phyloP scores from a whole-genome alignment of 2,888 invertebrate genomes.

The Pristionchus entomophagus region DNA sequence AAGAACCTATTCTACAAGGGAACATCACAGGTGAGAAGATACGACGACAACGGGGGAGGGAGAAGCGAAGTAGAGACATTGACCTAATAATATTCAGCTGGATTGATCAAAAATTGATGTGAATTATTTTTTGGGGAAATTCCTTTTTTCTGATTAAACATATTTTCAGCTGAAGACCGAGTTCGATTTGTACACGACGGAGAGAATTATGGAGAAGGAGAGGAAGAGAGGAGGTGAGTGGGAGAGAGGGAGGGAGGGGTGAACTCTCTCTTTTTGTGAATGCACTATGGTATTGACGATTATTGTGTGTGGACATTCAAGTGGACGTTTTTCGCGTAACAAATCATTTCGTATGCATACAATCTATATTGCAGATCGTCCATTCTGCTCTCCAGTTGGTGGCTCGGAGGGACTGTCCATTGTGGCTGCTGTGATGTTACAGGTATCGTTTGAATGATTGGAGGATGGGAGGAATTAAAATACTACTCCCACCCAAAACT shows the following conservation, averaged over 20 bases:
- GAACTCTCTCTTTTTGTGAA: too few relatives aligned
- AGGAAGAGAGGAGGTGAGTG: conserved; percentile 16
- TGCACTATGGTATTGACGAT: too few relatives aligned
- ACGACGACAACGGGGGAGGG: neutral
- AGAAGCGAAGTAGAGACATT: neutral
- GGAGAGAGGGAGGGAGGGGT: too few relatives aligned
- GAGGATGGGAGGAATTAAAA: neutral
- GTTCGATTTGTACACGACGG: conserved; percentile 6
- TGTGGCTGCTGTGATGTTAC: conserved; percentile 40
- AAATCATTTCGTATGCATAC: too few relatives aligned
- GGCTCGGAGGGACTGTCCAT: conserved; percentile 34
- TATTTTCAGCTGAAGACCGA: neutral
- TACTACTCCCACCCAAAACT: too few relatives aligned
- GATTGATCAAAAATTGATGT: too few relatives aligned
- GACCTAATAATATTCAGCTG: too few relatives aligned
- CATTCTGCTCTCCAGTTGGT: neutral
- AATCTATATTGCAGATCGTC: neutral
- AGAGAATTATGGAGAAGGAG: neutral
- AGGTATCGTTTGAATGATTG: conserved; percentile 20
- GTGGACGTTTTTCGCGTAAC: neutral
- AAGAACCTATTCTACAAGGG: neutral
- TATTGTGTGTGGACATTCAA: too few relatives aligned
- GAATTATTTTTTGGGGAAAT: too few relatives aligned
- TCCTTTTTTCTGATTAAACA: neutral
- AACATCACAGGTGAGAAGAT: neutral